Evolutionary conservation across 2,797 vertebrate genomes (phyloP).

Genomic region (Mormyrus hasselquistii): DNA sequence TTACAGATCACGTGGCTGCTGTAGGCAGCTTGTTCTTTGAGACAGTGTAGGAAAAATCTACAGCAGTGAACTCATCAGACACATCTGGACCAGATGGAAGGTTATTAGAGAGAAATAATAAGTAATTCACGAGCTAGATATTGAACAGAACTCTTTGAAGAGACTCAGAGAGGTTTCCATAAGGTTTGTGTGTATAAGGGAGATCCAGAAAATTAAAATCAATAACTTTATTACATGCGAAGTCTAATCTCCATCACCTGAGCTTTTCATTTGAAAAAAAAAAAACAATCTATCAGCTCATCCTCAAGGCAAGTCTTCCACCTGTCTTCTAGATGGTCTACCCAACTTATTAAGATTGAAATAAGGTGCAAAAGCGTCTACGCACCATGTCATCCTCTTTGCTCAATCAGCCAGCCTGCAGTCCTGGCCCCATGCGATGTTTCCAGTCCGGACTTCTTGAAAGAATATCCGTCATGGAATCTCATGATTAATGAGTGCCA

Average conservation of each 20-base stretch:
- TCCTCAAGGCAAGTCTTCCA: neutral
- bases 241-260: conserved; percentile 38
- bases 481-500: neutral
- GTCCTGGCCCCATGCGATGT: neutral
- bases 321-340: neutral
- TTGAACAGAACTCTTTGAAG: conserved; percentile 28
- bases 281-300: conserved; percentile 19
- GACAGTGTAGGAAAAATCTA: neutral
- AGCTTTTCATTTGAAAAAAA: conserved; percentile 46
- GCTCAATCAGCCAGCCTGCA: neutral
- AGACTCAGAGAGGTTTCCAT: conserved; percentile 33
- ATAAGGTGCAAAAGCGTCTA: neutral
- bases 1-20: neutral
- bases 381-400: neutral
- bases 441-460: neutral
- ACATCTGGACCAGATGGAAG: neutral
- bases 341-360: neutral
- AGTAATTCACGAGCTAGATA: conserved; percentile 57
- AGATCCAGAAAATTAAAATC: conserved; percentile 74
- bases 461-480: neutral
- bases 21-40: neutral
- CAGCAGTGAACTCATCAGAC: neutral
- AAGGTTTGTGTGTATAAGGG: conserved; percentile 45
- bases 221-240: conserved; percentile 79
- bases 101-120: conserved; percentile 44